Conservation (phyloP, 2,888 invertebrate genomes). For the Margaritifera margaritifera region DNA sequence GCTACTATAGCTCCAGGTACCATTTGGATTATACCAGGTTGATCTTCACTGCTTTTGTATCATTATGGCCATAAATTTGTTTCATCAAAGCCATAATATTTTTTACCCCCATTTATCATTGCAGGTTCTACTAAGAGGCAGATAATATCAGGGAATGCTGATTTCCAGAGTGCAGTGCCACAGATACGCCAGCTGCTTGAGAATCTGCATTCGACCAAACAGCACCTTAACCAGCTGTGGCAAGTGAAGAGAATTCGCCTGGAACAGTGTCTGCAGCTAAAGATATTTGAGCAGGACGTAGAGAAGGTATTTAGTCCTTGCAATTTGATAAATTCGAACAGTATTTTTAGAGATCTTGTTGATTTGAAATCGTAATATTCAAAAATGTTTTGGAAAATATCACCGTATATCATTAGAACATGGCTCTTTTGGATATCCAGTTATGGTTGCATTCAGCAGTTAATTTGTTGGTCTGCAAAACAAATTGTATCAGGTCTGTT, state of each 20-base stretch:
- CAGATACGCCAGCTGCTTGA: slow-evolving; percentile 72
- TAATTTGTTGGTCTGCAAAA: no score
- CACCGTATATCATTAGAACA: no score
- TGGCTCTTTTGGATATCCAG: no score
- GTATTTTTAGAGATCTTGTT: background rate
- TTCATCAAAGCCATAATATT: no score
- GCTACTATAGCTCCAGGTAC: no score
- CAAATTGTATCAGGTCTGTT: no score
- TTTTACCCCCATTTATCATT: slow-evolving; percentile 2
- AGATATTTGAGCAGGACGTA: slow-evolving; percentile 72
- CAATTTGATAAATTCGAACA: background rate
- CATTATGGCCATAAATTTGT: no score
- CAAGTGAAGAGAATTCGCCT: slow-evolving; percentile 78
- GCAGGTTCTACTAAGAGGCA: slow-evolving; percentile 59
- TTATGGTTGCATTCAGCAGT: no score
- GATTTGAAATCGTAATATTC: background rate
- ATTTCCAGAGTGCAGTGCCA: slow-evolving; percentile 75
- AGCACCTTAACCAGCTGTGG: slow-evolving; percentile 94
- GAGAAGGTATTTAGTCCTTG: slow-evolving; percentile 62
- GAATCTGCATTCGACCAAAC: slow-evolving; percentile 90
- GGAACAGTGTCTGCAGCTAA: slow-evolving; percentile 72
- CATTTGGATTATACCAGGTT: no score
- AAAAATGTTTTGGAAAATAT: background rate
- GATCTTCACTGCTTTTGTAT: no score
- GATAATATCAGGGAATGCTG: slow-evolving; percentile 78